Evolutionary conservation across 2,113 vertebrate genomes (phyloP), one percentile per base, ranked within the genome.

Genomic region (Ochotona curzoniae): DNA sequence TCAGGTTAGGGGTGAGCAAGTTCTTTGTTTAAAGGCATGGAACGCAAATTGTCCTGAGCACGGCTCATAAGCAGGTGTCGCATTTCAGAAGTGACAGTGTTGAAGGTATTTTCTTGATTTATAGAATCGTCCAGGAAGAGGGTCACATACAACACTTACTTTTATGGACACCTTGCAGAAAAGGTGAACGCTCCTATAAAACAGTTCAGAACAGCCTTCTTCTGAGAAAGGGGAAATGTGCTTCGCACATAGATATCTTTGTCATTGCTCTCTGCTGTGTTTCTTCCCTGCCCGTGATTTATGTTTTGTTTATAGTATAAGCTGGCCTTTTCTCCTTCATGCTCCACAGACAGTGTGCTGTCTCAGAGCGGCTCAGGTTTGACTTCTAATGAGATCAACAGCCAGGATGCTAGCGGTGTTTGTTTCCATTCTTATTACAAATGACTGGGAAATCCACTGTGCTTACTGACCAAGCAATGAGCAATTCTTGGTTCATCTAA

Each of bases 61-160:
- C 38, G 32, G 25, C 60, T 94, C 64, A 82, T 38, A 94, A 86
- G 61, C 60, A 89, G 54, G 78, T 83, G 32, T 80, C 84, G 87
- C 69, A 92, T 88, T 96, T 95, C 38, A 26, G 14, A 57, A n/a
- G 8, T 74, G 32, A 66, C 67, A 51, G 49, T 80, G 51, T 63
- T 61, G 76, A 83, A 90, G n/a, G 14, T 47, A 38, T 78, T 92
- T 90, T 92, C 83, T 70, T 86, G 89, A 94, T 90, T 94, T 88
- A 92, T 49, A 93, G 61, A 66, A 88, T 57, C 30, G n/a, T 79
- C 80, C 74, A 0, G 14, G 90, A 80, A 47, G 21, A 90, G 35
- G 79, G 64, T 83, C 79, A 92, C 67, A 86, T 71, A 75, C 17
- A 91, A 38, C 73, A 75, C 6, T 93, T 75, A 57, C 21, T 71